A percentile compares a stretch with the other conserved stretches of the same genome.
These are phyloP conservation scores for Thecocarcelia acutangulata DNA, from an alignment of 2,888 invertebrate species.

Conservation along the genomic window DNA sequence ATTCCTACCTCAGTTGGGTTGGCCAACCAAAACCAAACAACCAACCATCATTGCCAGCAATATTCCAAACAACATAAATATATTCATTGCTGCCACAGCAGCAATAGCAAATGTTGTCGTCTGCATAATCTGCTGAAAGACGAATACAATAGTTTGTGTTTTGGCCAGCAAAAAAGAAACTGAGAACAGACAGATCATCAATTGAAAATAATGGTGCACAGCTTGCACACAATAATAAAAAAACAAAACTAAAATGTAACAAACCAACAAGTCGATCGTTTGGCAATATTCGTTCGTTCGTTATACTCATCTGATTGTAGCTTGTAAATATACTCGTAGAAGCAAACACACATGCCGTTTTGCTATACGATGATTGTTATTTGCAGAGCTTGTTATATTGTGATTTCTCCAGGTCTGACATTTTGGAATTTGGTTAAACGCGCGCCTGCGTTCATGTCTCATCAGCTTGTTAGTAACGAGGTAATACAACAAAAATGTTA, in stretches of 20 bases:
- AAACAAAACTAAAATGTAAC: conserved; percentile 20
- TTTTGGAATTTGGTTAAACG: conserved; percentile 79
- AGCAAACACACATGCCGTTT: conserved; percentile 3
- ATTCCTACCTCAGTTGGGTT: conserved; percentile 23
- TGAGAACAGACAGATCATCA: conserved; percentile 40
- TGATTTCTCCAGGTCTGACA: conserved; percentile 78
- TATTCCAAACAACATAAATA: conserved; percentile 34
- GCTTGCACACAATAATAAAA: conserved; percentile 32
- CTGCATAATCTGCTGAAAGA: conserved; percentile 43
- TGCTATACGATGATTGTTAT: conserved; percentile 30
- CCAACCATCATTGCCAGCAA: conserved; percentile 46
- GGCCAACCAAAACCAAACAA: conserved; percentile 19
- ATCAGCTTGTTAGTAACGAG: conserved; percentile 77
- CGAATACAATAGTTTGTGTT: conserved; percentile 52
- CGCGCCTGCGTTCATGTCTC: conserved; percentile 77
- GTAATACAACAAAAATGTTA: conserved; percentile 39
- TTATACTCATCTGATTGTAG: conserved; percentile 36
- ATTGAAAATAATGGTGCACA: conserved; percentile 65
- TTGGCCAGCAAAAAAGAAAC: background rate
- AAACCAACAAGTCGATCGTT: conserved; percentile 61
- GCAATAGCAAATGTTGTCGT: conserved; percentile 45
- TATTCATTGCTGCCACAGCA: conserved; percentile 28
- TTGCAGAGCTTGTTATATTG: conserved; percentile 69
- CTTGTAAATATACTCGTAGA: background rate
- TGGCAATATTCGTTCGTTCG: conserved; percentile 52